Evolutionary conservation across 2,797 vertebrate species (phyloP), one percentile per base, ranked within the genome.

Genomic region (Sylvilagus floridanus): DNA sequence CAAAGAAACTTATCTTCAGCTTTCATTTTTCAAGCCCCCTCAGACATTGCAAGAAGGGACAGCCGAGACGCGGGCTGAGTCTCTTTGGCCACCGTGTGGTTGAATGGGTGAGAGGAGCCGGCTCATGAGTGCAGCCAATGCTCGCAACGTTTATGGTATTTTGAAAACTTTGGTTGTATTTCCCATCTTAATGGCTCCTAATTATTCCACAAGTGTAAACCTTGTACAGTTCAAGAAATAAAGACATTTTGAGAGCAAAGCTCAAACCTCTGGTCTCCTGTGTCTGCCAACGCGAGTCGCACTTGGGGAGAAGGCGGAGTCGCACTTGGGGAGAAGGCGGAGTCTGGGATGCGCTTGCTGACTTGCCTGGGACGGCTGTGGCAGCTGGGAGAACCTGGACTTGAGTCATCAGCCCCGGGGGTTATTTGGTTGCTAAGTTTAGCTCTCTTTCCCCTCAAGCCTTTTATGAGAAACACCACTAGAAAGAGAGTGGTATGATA

Each of bases 391-490:
- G 26, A 42, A n/a, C 4, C 24, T 0, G 1, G 5, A 30, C n/a
- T 28, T 9, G 22, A 54, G 22, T 11, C n/a, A 28, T 50, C 66
- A 24, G 57, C 90, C 21, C 62, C 37, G 4, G n/a, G 73, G 68
- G 69, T 47, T 73, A 52, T 19, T 66, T 32, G 50, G 54, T 26
- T 14, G 7, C 42, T 52, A 47, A 52, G 42, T 73, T 68, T 24
- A 35, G 28, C 60, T 37, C 24, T 83, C 28, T 71, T 90, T 92
- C 65, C 68, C 73, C 52, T 35, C 14, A 32, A 79, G 62, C 22
- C 72, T 94, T 84, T 94, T 79, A 68, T 88, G 88, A 84, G 54
- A 91, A 84, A 93, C 28, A 73, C 50, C 60, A n/a, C 21, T n/a
- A 89, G 63, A 13, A 47, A 47, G 24, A 16, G 50, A 62, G 50